Conservation (phyloP, 2,888 invertebrate genomes). For the Monochamus alternatus region DNA sequence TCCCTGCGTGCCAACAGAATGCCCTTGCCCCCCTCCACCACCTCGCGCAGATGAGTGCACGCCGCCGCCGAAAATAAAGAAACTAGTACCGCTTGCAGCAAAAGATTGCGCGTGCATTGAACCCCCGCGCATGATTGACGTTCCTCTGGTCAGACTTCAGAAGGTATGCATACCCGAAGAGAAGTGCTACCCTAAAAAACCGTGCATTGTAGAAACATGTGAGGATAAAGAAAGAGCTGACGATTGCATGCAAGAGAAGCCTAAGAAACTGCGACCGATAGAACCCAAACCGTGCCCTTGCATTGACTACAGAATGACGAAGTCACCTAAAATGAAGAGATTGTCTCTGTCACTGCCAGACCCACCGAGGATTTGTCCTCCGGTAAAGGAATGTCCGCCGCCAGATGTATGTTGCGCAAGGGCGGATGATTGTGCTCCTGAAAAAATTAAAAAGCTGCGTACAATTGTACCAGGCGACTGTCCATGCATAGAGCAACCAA, state of each 20-base stretch:
- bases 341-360: slow-evolving; percentile 49
- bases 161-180: slow-evolving; percentile 37
- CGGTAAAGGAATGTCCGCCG: slow-evolving; percentile 30
- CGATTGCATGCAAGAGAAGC: slow-evolving; percentile 22
- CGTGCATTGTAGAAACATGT: slow-evolving; percentile 32
- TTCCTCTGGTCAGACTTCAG: slow-evolving; percentile 44
- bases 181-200: slow-evolving; percentile 32
- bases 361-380: slow-evolving; percentile 45
- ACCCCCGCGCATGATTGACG: slow-evolving; percentile 45
- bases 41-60: slow-evolving; percentile 50
- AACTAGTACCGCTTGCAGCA: slow-evolving; percentile 44
- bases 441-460: slow-evolving; percentile 50
- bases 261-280: slow-evolving; percentile 36
- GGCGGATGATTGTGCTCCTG: slow-evolving; percentile 49
- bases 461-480: slow-evolving; percentile 53
- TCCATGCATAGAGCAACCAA: slow-evolving; percentile 55
- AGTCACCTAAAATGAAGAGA: slow-evolving; percentile 46
- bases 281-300: slow-evolving; percentile 29
- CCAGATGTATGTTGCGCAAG: slow-evolving; percentile 27
- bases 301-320: slow-evolving; percentile 21
- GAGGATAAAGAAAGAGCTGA: slow-evolving; percentile 44
- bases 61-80: slow-evolving; percentile 17
- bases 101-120: slow-evolving; percentile 50
- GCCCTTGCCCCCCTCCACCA: slow-evolving; percentile 48
- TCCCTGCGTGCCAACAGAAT: not conserved